phyloP scores from a whole-genome alignment of 2,888 invertebrate genomes.

The Adelphocoris suturalis region DNA sequence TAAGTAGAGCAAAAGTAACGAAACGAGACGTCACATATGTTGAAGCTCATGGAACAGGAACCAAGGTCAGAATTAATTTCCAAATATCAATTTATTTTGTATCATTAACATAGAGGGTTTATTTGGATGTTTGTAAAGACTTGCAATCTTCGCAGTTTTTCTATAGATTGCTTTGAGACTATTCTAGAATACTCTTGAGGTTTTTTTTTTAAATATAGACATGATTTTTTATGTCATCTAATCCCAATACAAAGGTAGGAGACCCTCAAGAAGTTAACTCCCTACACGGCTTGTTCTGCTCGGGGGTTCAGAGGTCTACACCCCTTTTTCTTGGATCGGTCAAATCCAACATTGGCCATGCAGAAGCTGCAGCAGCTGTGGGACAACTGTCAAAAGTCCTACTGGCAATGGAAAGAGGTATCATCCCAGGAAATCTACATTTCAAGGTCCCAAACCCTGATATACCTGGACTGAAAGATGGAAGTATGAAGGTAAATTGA shows the following conservation, averaged over 20 bases:
- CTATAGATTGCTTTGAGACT: too few species aligned
- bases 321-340: constrained; percentile 93
- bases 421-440: constrained; percentile 95
- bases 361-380: constrained; percentile 95
- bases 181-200: too few species aligned
- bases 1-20: constrained; percentile 89
- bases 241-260: constrained; percentile 83
- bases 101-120: too few species aligned
- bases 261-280: constrained; percentile 98
- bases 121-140: too few species aligned
- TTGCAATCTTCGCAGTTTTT: too few species aligned
- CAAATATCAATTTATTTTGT: background rate
- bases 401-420: constrained; percentile 94
- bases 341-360: constrained; percentile 99
- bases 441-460: constrained; percentile 92
- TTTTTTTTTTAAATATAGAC: too few species aligned
- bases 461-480: constrained; percentile 94
- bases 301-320: constrained; percentile 85
- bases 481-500: constrained; percentile 85
- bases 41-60: constrained; percentile 99
- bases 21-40: constrained; percentile 93
- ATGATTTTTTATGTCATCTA: too few species aligned
- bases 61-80: constrained; percentile 83
- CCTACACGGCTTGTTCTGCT: constrained; percentile 94
- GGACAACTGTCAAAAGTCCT: constrained; percentile 94